Base-by-base conservation (phyloP, 1,140 invertebrate species). In the Phymastichus coffea region DNA sequence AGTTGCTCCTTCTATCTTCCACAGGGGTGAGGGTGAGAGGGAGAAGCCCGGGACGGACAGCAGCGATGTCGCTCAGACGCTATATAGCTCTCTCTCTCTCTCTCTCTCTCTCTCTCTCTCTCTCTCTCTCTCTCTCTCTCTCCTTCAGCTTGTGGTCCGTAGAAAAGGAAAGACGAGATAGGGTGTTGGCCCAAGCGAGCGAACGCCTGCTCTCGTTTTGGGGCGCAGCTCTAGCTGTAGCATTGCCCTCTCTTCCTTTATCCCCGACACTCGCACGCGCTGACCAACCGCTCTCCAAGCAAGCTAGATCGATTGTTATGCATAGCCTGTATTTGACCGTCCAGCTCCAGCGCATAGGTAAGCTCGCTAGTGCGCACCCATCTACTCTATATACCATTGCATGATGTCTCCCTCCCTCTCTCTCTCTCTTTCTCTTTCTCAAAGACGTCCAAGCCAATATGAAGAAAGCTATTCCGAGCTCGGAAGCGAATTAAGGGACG, bases 231-330 rank as follows among this genome's bases (percentile, higher is more conserved):
- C 57, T 35, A 44, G 55, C 38, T 49, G 25, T 51, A 41, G 40
- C 55, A 30, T 59, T 53, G 49, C 56, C 53, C 63, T 58, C 38
- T 40, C 47, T 25, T 37, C 35, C 51, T 48, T n/a, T n/a, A n/a
- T n/a, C n/a, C n/a, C n/a, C n/a, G n/a, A n/a, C n/a, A n/a, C n/a
- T n/a, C n/a, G n/a, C n/a, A n/a, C n/a, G n/a, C n/a, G n/a, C n/a
- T n/a, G n/a, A 61, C 63, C 23, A 62, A 66, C 64, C 55, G 63
- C 63, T 69, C 69, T 65, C 64, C 59, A 63, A 66, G 61, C 60
- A 66, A 74, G 71, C 68, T 71, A 79, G 76, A 80, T 80, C 78
- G 77, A 80, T 80, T 80, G 78, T 80, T 80, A 79, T 80, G 77
- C 78, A 79, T 79, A 80, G 78, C 76, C 74, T 78, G 77, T 79